These are phyloP conservation scores for Leptodirus hochenwartii DNA, from an alignment of 2,888 invertebrate genomes.

Conservation along the genomic window DNA sequence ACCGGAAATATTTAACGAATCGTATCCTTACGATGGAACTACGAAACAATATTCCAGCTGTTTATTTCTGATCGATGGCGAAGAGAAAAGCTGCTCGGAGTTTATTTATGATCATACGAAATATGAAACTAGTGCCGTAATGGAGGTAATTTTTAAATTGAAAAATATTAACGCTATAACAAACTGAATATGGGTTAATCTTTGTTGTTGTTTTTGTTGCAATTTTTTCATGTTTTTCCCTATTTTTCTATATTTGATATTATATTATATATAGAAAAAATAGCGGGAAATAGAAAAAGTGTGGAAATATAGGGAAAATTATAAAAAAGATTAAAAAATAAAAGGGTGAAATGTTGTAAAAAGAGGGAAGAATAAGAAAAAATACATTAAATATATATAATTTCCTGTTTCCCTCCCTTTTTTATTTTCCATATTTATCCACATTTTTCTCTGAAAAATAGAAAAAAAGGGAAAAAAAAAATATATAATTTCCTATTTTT, in stretches of 20 bases:
- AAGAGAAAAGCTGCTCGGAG: constrained; percentile 28
- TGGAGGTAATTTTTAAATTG: constrained; percentile 31
- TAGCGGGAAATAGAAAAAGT: too few species aligned
- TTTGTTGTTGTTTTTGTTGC: not conserved
- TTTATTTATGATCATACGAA: constrained; percentile 41
- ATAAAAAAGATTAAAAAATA: too few species aligned
- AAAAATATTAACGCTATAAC: not conserved
- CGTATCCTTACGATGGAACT: constrained; percentile 33
- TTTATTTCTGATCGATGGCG: constrained; percentile 27
- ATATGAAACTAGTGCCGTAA: constrained; percentile 42
- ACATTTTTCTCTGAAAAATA: too few species aligned
- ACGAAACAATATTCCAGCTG: constrained; percentile 33
- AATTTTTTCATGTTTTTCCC: not conserved
- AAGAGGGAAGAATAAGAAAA: too few species aligned
- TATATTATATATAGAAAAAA: constrained; percentile 1
- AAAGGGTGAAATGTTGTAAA: too few species aligned
- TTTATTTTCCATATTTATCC: too few species aligned
- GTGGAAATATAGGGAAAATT: too few species aligned
- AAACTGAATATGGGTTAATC: not conserved
- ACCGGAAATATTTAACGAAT: constrained; percentile 26
- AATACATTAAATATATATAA: too few species aligned
- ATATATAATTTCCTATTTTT: too few species aligned
- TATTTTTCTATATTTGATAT: constrained; percentile 1
- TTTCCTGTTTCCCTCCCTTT: too few species aligned
- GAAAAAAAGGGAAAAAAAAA: too few species aligned